phyloP scores from a whole-genome alignment of 2,797 vertebrate genomes.

The Sebastes alutus region DNA sequence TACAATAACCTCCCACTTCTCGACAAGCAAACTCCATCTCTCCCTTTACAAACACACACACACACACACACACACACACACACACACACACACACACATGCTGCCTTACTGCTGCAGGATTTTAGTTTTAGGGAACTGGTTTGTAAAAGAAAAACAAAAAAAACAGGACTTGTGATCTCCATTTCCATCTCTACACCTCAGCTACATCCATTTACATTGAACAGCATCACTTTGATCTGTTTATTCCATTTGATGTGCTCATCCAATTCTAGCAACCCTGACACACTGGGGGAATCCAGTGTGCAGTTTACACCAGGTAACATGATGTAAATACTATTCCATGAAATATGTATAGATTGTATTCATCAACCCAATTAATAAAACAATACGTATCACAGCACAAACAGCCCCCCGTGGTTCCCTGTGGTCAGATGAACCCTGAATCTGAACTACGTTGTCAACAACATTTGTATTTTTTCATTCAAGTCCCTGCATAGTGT shows the following conservation, averaged over 20 bases:
- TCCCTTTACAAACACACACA: not conserved
- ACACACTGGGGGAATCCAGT: not conserved
- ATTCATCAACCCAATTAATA: conserved; percentile 31
- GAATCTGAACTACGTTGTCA: not conserved
- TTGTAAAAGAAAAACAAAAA: not conserved
- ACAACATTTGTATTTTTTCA: not conserved
- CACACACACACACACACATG: not conserved
- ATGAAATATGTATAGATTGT: conserved; percentile 15
- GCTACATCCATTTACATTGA: not conserved
- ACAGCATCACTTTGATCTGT: conserved; percentile 34
- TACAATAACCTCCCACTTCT: conserved; percentile 31
- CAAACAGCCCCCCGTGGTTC: not conserved
- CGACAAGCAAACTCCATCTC: not conserved
- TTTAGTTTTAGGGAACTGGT: not conserved
- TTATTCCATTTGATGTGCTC: conserved; percentile 43
- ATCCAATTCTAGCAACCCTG: not conserved
- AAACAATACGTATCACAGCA: conserved; percentile 8
- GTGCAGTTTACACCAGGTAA: conserved; percentile 23
- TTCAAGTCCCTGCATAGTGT: not conserved
- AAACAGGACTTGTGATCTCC: not conserved
- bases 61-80: not conserved
- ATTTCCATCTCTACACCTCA: not conserved
- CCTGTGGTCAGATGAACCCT: conserved; percentile 5
- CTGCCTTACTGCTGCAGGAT: not conserved
- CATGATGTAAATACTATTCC: conserved; percentile 16